phyloP scores from a whole-genome alignment of 2,797 vertebrate species.

The Gorsachius magnificus region DNA sequence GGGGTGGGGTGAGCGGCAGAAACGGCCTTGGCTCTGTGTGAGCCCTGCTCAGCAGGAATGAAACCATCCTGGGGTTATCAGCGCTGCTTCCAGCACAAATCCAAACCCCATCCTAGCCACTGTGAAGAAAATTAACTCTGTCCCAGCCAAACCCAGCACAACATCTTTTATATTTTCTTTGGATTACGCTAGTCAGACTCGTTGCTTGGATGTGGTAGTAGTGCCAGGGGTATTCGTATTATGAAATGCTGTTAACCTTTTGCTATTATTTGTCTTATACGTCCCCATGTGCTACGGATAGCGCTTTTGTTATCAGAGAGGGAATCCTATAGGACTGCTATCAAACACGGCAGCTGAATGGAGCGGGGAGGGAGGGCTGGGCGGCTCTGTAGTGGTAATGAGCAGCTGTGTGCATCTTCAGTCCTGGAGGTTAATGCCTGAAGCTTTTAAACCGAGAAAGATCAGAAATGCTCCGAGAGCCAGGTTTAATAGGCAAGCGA shows the following conservation, averaged over 20 bases:
- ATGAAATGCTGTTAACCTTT: not conserved
- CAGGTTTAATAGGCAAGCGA: not conserved
- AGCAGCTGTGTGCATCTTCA: not conserved
- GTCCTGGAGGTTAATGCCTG: not conserved
- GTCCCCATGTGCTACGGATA: not conserved
- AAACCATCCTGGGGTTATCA: too few species aligned
- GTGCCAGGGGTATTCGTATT: not conserved
- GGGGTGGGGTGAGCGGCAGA: too few species aligned
- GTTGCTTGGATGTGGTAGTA: not conserved
- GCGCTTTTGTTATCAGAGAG: not conserved
- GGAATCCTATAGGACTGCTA: not conserved
- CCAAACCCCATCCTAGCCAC: too few species aligned
- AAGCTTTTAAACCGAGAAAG: not conserved
- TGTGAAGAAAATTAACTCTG: too few species aligned
- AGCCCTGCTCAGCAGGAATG: too few species aligned
- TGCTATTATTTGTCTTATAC: not conserved
- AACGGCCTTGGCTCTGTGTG: too few species aligned
- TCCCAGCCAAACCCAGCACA: too few species aligned
- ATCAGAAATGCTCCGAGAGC: not conserved
- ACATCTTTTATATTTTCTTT: not conserved
- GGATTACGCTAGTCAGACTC: not conserved
- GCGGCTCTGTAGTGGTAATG: not conserved
- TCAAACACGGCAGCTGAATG: not conserved
- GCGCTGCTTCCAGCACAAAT: too few species aligned
- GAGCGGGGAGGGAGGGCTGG: rapidly evolving